phyloP scores from a whole-genome alignment of 2,888 invertebrate species.

The Nemotelus nigrinus region DNA sequence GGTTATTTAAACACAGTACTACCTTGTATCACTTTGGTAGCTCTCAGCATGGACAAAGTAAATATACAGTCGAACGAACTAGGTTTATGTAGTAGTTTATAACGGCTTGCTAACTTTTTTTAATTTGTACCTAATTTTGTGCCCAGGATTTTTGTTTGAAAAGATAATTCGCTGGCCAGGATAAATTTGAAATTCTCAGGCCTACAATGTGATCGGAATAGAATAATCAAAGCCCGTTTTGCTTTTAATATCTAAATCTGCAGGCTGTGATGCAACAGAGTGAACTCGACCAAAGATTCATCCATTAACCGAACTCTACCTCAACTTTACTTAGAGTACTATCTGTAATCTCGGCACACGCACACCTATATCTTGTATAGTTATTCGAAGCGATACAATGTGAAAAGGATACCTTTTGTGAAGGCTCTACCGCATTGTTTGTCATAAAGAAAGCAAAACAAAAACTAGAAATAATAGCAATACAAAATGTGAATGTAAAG shows the following conservation, averaged over 20 bases:
- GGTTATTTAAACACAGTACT: conserved; percentile 30
- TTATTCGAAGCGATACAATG: not conserved
- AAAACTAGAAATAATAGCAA: conserved; percentile 31
- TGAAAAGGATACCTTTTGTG: conserved; percentile 31
- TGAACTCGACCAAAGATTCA: not conserved
- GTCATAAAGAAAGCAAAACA: conserved; percentile 17
- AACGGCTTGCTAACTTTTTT: conserved; percentile 20
- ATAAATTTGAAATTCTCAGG: too few species aligned
- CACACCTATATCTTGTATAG: too few species aligned
- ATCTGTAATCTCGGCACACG: too few species aligned
- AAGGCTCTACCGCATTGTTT: conserved; percentile 32
- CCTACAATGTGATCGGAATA: too few species aligned
- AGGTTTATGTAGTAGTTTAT: not conserved
- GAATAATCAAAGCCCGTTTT: not conserved
- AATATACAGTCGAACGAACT: not conserved
- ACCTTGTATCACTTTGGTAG: conserved; percentile 11
- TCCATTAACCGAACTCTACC: not conserved
- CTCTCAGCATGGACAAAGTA: not conserved
- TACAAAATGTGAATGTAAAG: conserved; percentile 8
- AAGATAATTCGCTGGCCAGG: too few species aligned
- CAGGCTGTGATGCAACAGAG: conserved; percentile 5
- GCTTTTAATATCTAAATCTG: conserved; percentile 6
- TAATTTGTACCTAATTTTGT: conserved; percentile 35
- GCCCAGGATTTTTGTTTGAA: conserved; percentile 6
- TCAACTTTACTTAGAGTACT: too few species aligned